Evolutionary conservation across 2,888 invertebrate species (phyloP), one percentile per base, ranked within the genome.

Genomic region (Phalera bucephala): DNA sequence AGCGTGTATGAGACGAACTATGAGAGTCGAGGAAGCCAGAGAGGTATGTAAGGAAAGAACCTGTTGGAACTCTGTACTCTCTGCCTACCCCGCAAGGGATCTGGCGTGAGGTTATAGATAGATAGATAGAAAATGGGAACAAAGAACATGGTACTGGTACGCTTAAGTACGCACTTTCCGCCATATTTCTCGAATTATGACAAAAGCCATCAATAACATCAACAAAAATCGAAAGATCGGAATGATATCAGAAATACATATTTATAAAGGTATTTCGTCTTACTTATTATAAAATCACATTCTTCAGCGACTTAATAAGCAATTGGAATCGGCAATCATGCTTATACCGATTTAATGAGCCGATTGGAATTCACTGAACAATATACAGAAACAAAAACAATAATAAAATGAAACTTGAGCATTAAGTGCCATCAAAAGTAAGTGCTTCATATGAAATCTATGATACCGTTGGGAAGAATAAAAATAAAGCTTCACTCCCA

Each of bases 361-460:
- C 11, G 19, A 12, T 33, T 28, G 38, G 23, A 38, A 48, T 34
- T 44, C 47, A 40, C 13, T 23, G 40, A 37, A 33, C 9, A 38
- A 27, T 39, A 43, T 41, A 33, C 36, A 45, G 56, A 50, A 34
- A 43, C 38, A 31, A 3, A 15, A 27, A 27, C 30, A 30, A 34
- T 37, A 40, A 46, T 40, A 44, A 46, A 48, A 54, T 46, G 48
- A 46, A 60, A 55, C 45, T 37, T 42, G 40, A 43, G 52, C 40
- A 52, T 37, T 40, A 52, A 51, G n/a, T 43, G 45, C 47, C 52
- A 43, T 44, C 51, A 51, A 58, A 63, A 64, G 62, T 59, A 61
- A 68, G 60, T 65, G 59, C 51, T 55, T 59, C 67, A 68, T 55
- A 76, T 50, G 58, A 53, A 62, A 67, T 63, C 60, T 55, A n/a